These are phyloP conservation scores for Dioctria rufipes DNA, from an alignment of 2,888 invertebrate genomes.

Conservation along the genomic window DNA sequence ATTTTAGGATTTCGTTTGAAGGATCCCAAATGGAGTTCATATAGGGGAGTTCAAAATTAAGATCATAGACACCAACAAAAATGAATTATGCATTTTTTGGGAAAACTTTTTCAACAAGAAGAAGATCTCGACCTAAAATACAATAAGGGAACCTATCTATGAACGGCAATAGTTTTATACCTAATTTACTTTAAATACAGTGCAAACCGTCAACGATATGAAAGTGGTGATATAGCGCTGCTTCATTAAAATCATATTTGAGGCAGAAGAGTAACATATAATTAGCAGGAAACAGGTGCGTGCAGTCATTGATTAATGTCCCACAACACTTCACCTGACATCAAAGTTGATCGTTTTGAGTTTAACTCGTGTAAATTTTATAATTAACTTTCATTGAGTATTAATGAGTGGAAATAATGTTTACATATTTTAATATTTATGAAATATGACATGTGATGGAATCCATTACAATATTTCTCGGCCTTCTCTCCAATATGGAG, in stretches of 20 bases:
- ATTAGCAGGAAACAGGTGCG: conserved; percentile 32
- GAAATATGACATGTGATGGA: background rate
- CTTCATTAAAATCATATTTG: conserved; percentile 41
- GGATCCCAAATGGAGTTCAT: too few species aligned
- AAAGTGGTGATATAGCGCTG: conserved; percentile 7
- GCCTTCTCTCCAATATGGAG: too few species aligned
- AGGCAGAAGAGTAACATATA: conserved; percentile 17
- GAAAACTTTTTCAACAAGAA: too few species aligned
- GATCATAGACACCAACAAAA: too few species aligned
- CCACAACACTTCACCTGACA: conserved; percentile 43
- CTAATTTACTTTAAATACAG: too few species aligned
- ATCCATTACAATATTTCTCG: background rate
- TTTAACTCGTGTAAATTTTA: conserved; percentile 37
- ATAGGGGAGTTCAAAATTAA: too few species aligned
- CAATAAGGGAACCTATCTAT: too few species aligned
- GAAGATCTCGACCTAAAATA: too few species aligned
- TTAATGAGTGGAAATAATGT: conserved; percentile 3
- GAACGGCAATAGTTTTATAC: too few species aligned
- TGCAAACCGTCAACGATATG: too few species aligned
- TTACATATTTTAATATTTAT: conserved; percentile 2
- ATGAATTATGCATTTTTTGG: too few species aligned
- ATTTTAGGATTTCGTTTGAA: too few species aligned
- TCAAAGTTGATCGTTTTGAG: conserved; percentile 27
- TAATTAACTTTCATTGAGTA: conserved; percentile 33
- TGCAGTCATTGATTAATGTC: conserved; percentile 40